Evolutionary conservation across 1,140 invertebrate species (phyloP), one percentile per base, ranked within the genome.

Genomic region (Dendrolimus punctatus): DNA sequence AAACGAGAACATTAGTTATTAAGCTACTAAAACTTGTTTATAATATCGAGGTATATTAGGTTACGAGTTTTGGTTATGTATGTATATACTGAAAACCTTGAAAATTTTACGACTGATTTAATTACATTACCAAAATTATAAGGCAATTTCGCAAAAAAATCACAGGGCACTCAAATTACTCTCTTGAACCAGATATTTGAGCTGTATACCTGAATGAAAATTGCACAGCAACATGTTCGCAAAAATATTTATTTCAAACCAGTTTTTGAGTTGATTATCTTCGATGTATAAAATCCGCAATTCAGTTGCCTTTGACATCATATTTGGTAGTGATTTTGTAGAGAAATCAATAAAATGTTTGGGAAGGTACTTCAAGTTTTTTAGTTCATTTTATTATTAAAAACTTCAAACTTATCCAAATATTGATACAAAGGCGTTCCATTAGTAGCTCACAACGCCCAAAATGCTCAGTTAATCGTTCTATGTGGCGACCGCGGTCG

Each of bases 261-360:
- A 49, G 68, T 70, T 66, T 54, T 53, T 7, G 36, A 40, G 36
- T 38, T 10, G 46, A 53, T 55, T 59, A 55, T 53, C 62, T 58
- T 57, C 47, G 52, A 49, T 47, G 62, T 71, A 71, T 71, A 71
- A 71, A 71, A 57, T 52, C 57, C 10, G 52, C 53, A 57, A 50
- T 51, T 59, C 39, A 51, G 42, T 44, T 46, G 41, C 39, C 52
- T 57, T 40, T 39, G 49, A 41, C 43, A 58, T 60, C 60, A 71
- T 46, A 62, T 45, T 54, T 49, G 50, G 37, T 50, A 53, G 44
- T 50, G 54, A 39, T 57, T 57, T 61, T 46, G 58, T 10, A 41
- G 51, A 46, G 49, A 55, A 48, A 54, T 51, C 55, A 61, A 8
- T 52, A 67, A 47, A 37, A 71, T 71, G 64, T 55, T 57, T 6